phyloP scores from a whole-genome alignment of 2,888 invertebrate species.

The Papilio protenor region DNA sequence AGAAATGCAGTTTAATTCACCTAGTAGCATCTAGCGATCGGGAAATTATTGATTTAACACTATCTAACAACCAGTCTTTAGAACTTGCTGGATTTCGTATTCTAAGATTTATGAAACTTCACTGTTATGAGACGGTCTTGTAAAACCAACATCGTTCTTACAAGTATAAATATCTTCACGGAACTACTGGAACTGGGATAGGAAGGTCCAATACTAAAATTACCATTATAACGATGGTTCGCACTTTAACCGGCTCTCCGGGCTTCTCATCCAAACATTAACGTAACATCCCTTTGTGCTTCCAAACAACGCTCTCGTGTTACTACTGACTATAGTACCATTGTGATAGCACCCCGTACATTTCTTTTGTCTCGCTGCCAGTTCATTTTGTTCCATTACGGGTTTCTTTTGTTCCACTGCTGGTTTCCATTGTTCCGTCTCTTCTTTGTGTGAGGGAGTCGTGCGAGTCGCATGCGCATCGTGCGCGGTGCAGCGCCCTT shows the following conservation, averaged over 20 bases:
- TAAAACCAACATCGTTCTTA: not conserved
- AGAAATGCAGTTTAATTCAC: no score
- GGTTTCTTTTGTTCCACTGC: conserved; percentile 60
- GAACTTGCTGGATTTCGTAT: not conserved
- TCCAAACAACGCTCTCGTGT: conserved; percentile 59
- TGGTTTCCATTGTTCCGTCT: conserved; percentile 61
- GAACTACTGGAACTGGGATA: not conserved
- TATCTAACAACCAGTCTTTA: not conserved
- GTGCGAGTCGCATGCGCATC: conserved; percentile 58
- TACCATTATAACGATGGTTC: conserved; percentile 12
- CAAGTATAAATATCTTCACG: not conserved
- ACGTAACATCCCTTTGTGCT: conserved; percentile 70
- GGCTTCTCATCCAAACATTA: conserved; percentile 56
- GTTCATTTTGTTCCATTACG: conserved; percentile 47
- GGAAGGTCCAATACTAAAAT: not conserved
- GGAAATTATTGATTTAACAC: not conserved
- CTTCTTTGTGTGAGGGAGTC: conserved; percentile 58
- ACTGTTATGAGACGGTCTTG: not conserved
- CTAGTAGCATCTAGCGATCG: not conserved
- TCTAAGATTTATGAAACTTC: not conserved
- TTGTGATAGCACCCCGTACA: conserved; percentile 40
- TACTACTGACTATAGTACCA: conserved; percentile 59
- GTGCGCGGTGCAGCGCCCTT: conserved; percentile 73
- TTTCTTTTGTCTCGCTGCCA: conserved; percentile 57
- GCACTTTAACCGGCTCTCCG: conserved; percentile 22